Conservation (phyloP, 2,113 vertebrate genomes). For the Physeter macrocephalus region DNA sequence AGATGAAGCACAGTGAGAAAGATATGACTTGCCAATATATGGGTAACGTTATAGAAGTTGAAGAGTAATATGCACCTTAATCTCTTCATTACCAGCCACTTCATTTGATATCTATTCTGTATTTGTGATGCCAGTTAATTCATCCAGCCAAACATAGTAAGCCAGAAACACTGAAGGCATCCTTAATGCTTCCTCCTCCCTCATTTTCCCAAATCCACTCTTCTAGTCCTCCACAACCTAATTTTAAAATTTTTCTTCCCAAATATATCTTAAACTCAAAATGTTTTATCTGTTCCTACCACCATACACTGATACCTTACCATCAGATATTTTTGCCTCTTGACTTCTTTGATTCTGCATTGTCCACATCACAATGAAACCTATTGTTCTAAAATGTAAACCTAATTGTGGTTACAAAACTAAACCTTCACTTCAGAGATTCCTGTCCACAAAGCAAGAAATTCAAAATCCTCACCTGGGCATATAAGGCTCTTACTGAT, state of each 20-base stretch:
- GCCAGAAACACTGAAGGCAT: neutral
- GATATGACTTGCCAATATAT: neutral
- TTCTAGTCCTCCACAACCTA: neutral
- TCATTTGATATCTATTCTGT: neutral
- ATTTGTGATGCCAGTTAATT: neutral
- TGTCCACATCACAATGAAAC: neutral
- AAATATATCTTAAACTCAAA: neutral
- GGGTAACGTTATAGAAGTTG: neutral
- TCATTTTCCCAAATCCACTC: neutral
- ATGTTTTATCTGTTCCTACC: neutral
- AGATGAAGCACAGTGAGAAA: neutral
- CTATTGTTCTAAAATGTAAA: neutral
- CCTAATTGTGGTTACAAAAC: neutral
- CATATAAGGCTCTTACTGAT: neutral
- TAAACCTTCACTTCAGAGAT: neutral
- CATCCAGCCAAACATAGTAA: neutral
- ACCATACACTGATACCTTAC: neutral
- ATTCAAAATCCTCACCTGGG: neutral
- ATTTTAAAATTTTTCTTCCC: neutral
- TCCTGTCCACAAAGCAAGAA: neutral
- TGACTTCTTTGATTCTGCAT: neutral
- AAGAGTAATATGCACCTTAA: neutral
- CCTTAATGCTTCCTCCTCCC: neutral
- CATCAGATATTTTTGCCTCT: neutral
- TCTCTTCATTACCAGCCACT: neutral